Evolutionary conservation across 2,113 vertebrate genomes (phyloP).

Genomic region (Pachycephala philippinensis): DNA sequence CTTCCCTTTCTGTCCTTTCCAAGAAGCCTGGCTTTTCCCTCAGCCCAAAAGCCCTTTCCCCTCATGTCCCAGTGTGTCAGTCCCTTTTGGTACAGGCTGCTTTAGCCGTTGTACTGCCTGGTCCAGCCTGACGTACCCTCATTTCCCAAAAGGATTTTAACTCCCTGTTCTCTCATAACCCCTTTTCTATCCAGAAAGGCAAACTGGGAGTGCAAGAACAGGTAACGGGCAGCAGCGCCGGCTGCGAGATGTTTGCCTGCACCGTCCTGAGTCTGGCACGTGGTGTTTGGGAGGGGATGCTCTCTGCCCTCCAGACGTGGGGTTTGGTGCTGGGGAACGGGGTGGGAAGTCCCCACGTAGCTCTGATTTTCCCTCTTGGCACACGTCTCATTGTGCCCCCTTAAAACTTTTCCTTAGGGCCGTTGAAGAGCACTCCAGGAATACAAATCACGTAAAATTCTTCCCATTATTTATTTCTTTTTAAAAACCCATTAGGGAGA

Average conservation of each 20-base stretch:
- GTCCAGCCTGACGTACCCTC: background rate
- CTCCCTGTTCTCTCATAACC: slow-evolving; percentile 51
- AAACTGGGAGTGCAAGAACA: slow-evolving; percentile 54
- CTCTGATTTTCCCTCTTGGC: background rate
- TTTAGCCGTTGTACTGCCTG: background rate
- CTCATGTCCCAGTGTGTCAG: background rate
- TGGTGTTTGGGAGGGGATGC: slow-evolving; percentile 16
- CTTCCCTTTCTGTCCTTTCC: background rate
- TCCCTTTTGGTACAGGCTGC: background rate
- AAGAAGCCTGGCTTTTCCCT: background rate
- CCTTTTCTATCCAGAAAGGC: slow-evolving; percentile 68
- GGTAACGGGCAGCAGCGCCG: slow-evolving; percentile 44
- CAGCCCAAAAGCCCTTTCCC: background rate
- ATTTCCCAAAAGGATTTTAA: slow-evolving; percentile 34
- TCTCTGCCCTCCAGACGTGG: background rate
- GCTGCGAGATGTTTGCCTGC: slow-evolving; percentile 29
- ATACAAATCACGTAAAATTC: slow-evolving; percentile 48
- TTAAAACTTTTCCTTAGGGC: slow-evolving; percentile 46
- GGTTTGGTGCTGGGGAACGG: slow-evolving; percentile 61
- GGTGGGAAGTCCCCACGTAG: background rate
- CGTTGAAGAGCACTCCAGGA: slow-evolving; percentile 59
- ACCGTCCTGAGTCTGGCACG: background rate
- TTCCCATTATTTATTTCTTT: slow-evolving; percentile 66
- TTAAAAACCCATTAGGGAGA: slow-evolving; percentile 67
- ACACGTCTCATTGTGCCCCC: background rate